These are phyloP conservation scores for Atta texana DNA, from an alignment of 1,140 invertebrate species.

Conservation along the genomic window DNA sequence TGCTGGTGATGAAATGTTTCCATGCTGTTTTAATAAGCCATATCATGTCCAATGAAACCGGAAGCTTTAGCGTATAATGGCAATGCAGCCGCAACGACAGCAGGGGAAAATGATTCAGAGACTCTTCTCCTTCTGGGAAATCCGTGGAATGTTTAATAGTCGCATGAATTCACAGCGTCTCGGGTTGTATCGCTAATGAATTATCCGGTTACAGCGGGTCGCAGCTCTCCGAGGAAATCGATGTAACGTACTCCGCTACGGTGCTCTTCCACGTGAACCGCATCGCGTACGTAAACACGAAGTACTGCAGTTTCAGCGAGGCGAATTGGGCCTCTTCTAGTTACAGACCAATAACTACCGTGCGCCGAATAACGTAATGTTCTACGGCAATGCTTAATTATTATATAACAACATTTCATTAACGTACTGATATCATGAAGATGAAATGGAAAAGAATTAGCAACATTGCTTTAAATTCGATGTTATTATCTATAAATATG, in stretches of 20 bases:
- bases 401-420: slow-evolving; percentile 26
- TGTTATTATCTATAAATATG: too few relatives aligned
- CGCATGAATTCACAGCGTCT: slow-evolving; percentile 42
- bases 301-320: slow-evolving; percentile 37
- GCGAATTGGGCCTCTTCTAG: slow-evolving; percentile 37
- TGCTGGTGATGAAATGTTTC: not conserved
- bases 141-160: slow-evolving; percentile 54
- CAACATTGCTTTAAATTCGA: too few relatives aligned
- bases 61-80: slow-evolving; percentile 26
- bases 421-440: too few relatives aligned
- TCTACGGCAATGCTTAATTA: slow-evolving; percentile 25
- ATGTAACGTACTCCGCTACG: slow-evolving; percentile 28
- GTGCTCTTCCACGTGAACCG: slow-evolving; percentile 48
- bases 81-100: slow-evolving; percentile 1
- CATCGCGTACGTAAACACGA: slow-evolving; percentile 57
- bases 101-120: slow-evolving; percentile 54
- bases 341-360: slow-evolving; percentile 18
- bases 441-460: not conserved
- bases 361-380: not conserved
- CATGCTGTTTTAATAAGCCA: slow-evolving; percentile 25
- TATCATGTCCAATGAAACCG: slow-evolving; percentile 17
- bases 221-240: slow-evolving; percentile 66
- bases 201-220: slow-evolving; percentile 58
- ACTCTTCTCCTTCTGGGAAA: slow-evolving; percentile 32
- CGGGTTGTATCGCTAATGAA: slow-evolving; percentile 64